Base-by-base conservation (phyloP, 2,888 invertebrate species). In the Drosophila formosana region DNA sequence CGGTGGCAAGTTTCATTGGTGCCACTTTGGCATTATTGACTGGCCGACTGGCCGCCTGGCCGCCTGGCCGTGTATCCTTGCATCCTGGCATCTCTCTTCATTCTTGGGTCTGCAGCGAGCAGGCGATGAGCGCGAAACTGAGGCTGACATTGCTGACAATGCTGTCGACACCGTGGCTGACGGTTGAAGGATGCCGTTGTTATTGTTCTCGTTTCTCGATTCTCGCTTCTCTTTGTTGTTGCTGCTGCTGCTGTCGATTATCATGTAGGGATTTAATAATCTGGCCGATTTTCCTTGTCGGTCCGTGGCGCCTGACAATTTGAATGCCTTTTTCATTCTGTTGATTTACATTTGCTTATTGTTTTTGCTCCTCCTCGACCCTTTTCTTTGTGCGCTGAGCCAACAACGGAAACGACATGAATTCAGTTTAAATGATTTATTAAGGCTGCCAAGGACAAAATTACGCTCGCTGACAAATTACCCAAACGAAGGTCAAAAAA, bases 211-310 rank as follows among this genome's bases (percentile, higher is more conserved):
- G 32, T 25, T 37, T 63, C 53, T 32, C 11, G 18, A 11, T 55
- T 8, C 30, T 11, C 18, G 11, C 11, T 41, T 9, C 13, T 34
- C 46, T 11, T 66, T 30, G 7, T 7, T 8, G 30, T 8, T 30
- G 30, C 30, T 30, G 30, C 43, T 62, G 46, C 41, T 47, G 51
- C 63, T 65, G 82, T 66, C 75, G 87, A 82, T 77, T 82, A 77
- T 67, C 80, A 80, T 88, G 78, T 72, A 66, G 67, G 74, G 89
- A 84, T 88, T 88, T 86, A 72, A 88, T 86, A 89, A 89, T 89
- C 87, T 72, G 68, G 34, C 56, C 57, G 64, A 51, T 76, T 75
- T 69, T 55, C 57, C 45, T 60, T 49, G 11, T 8, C 43, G 7
- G 60, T 52, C 28, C 53, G 58, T 66, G 57, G 32, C 63, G 57